Evolutionary conservation across 1,140 invertebrate genomes (phyloP).

Genomic region (Drosophila gunungcola): DNA sequence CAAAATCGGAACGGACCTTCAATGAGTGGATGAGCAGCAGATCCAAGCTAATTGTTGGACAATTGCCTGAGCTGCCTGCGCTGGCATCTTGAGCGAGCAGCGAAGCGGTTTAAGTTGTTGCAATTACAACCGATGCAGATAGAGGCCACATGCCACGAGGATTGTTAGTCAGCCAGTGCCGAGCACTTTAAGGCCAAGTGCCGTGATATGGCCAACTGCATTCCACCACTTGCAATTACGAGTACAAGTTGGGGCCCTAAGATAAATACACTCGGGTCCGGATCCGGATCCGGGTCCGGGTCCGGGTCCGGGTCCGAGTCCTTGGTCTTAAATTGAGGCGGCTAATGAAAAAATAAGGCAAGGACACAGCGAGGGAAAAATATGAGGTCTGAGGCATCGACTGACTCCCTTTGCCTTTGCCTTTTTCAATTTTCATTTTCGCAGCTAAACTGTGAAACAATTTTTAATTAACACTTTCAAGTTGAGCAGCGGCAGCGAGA

Average conservation of each 20-base stretch:
- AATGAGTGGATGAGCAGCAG: constrained; percentile 7
- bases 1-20: constrained; percentile 4
- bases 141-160: constrained; percentile 21
- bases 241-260: constrained; percentile 68
- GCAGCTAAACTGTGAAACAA: constrained; percentile 84
- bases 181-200: constrained; percentile 42
- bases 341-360: constrained; percentile 71
- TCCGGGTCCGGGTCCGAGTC: constrained; percentile 12
- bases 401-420: constrained; percentile 56
- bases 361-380: constrained; percentile 54
- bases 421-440: constrained; percentile 84
- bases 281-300: neutral
- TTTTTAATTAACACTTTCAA: constrained; percentile 84
- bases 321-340: constrained; percentile 62
- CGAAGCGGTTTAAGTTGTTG: constrained; percentile 79
- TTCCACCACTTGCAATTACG: constrained; percentile 62
- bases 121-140: constrained; percentile 77
- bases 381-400: constrained; percentile 58
- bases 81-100: constrained; percentile 59
- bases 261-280: constrained; percentile 77
- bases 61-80: constrained; percentile 54
- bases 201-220: constrained; percentile 58
- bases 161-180: neutral
- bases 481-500: constrained; percentile 54
- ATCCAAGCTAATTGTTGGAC: constrained; percentile 73